Conservation (phyloP, 2,888 invertebrate genomes). For the Luffia ferchaultella region DNA sequence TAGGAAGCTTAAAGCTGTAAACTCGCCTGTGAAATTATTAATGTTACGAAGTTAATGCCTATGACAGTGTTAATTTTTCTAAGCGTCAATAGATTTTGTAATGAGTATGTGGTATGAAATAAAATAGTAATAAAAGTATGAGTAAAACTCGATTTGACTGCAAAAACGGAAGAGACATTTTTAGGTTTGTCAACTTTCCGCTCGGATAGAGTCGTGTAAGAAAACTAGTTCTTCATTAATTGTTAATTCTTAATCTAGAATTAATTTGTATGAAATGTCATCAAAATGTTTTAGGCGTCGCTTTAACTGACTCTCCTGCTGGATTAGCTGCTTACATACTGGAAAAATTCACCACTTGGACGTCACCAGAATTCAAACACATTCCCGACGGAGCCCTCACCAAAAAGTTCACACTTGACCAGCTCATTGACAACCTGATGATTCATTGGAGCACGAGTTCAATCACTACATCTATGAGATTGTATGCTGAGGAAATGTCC, state of each 20-base stretch:
- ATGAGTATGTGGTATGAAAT: too few relatives aligned
- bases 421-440: conserved; percentile 78
- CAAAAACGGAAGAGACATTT: too few relatives aligned
- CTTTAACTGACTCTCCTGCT: conserved; percentile 71
- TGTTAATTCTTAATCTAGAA: too few relatives aligned
- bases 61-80: too few relatives aligned
- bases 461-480: conserved; percentile 71
- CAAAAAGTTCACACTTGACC: conserved; percentile 66
- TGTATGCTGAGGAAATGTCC: conserved; percentile 68
- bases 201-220: not conserved
- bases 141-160: too few relatives aligned
- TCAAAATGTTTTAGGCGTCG: conserved; percentile 67
- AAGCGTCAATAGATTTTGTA: too few relatives aligned
- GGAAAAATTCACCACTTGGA: conserved; percentile 80
- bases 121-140: too few relatives aligned
- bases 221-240: not conserved
- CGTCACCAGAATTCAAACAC: conserved; percentile 48
- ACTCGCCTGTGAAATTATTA: too few relatives aligned
- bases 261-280: too few relatives aligned
- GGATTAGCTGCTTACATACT: conserved; percentile 78
- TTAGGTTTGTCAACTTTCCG: too few relatives aligned
- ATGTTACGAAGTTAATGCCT: too few relatives aligned
- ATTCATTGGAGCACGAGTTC: conserved; percentile 76
- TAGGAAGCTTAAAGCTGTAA: too few relatives aligned
- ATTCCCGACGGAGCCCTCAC: conserved; percentile 71